phyloP scores from a whole-genome alignment of 2,113 vertebrate genomes.

The Cacatua alba region DNA sequence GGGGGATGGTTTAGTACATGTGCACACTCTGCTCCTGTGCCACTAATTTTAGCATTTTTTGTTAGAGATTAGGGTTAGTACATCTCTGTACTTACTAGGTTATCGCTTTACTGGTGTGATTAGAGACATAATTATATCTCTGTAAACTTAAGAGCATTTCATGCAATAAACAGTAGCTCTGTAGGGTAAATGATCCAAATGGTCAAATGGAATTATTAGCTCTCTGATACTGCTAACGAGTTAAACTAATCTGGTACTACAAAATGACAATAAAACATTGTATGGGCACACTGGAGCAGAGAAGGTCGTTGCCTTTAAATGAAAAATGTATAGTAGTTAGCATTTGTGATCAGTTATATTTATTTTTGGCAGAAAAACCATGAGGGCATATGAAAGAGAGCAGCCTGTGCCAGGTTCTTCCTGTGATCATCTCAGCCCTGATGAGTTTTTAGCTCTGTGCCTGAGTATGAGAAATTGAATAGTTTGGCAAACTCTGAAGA shows the following conservation, averaged over 20 bases:
- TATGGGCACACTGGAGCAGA: constrained; percentile 1
- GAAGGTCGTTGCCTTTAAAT: constrained; percentile 41
- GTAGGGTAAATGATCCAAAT: neutral
- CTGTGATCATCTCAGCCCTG: constrained; percentile 59
- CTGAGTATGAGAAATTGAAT: constrained; percentile 51
- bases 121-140: neutral
- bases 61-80: neutral
- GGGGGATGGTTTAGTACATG: neutral
- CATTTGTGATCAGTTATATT: constrained; percentile 39
- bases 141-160: neutral
- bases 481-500: constrained; percentile 37
- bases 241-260: neutral
- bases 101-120: neutral
- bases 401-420: constrained; percentile 50
- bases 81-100: neutral
- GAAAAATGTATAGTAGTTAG: constrained; percentile 48
- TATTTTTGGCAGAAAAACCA: constrained; percentile 59
- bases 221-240: neutral
- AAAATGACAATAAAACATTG: constrained; percentile 1
- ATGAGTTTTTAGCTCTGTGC: constrained; percentile 52
- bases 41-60: neutral
- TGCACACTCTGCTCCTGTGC: neutral
- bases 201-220: neutral
- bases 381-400: constrained; percentile 54
- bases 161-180: neutral